Percentiles rank a stretch among this genome's conserved stretches.
These are phyloP conservation scores for Cyprinodon tularosa DNA, from an alignment of 2,113 vertebrate genomes.

Conservation along the genomic window DNA sequence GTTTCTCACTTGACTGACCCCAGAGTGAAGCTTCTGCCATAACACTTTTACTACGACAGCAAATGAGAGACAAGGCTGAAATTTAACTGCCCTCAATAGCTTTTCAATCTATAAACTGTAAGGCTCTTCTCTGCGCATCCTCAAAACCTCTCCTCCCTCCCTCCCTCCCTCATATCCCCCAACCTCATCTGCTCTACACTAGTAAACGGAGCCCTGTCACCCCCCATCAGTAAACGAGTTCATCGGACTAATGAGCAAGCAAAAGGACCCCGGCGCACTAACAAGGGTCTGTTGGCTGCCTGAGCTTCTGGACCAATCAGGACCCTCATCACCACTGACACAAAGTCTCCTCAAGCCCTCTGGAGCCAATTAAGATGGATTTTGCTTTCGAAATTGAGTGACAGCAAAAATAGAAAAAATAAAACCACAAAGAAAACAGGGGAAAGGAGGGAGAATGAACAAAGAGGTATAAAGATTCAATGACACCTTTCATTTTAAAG, in stretches of 20 bases:
- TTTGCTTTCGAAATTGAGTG: constrained; percentile 74
- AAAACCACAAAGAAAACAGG: neutral
- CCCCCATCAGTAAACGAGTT: constrained; percentile 88
- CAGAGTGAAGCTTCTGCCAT: constrained; percentile 38
- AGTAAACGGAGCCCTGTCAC: constrained; percentile 82
- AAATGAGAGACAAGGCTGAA: constrained; percentile 50
- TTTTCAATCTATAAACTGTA: constrained; percentile 8
- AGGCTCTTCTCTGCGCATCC: constrained; percentile 10
- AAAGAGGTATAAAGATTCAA: constrained; percentile 8
- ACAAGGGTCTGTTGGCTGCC: constrained; percentile 76
- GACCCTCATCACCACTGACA: constrained; percentile 81
- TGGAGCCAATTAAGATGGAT: constrained; percentile 86
- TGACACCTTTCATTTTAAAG: neutral
- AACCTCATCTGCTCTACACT: constrained; percentile 40
- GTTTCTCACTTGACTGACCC: constrained; percentile 32
- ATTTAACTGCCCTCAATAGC: constrained; percentile 36
- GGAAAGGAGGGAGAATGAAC: constrained; percentile 2
- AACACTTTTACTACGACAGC: constrained; percentile 22
- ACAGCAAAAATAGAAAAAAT: constrained; percentile 40
- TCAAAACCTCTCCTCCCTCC: constrained; percentile 9
- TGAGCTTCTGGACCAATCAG: constrained; percentile 84
- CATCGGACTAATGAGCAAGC: constrained; percentile 91
- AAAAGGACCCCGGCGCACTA: constrained; percentile 78
- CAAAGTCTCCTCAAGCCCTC: constrained; percentile 72
- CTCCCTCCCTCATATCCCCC: neutral